Percentiles rank a stretch among this genome's conserved stretches.
Conservation (phyloP, 2,888 invertebrate species). For the Darwinula stevensoni region DNA sequence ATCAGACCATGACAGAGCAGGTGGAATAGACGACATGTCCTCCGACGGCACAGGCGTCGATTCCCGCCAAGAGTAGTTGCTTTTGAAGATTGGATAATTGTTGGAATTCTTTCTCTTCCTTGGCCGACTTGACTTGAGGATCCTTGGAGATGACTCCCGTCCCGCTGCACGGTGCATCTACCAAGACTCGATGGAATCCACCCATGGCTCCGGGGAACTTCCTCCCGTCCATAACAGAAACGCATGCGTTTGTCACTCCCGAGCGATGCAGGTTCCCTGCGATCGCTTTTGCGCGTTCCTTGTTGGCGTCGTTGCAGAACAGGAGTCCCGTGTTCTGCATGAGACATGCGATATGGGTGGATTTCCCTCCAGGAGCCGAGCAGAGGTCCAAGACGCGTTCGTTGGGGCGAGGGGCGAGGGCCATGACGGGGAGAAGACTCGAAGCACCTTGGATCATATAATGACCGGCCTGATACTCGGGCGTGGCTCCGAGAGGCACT, state of each 20-base stretch:
- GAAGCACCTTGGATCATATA: conserved; percentile 70
- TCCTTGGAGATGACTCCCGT: conserved; percentile 96
- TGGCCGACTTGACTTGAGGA: conserved; percentile 73
- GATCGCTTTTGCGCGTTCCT: conserved; percentile 60
- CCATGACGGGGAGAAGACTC: conserved; percentile 90
- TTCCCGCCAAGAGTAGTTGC: conserved; percentile 72
- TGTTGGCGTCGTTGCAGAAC: conserved; percentile 84
- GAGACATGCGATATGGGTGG: conserved; percentile 78
- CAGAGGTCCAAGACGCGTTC: conserved; percentile 88
- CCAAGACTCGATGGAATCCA: conserved; percentile 73
- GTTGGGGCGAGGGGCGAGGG: conserved; percentile 81
- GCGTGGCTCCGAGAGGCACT: conserved; percentile 90
- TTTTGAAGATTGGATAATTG: conserved; percentile 74
- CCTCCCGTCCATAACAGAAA: conserved; percentile 66
- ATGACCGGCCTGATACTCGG: conserved; percentile 93
- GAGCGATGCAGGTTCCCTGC: conserved; percentile 88
- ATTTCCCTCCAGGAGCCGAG: conserved; percentile 94
- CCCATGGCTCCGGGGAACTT: conserved; percentile 43
- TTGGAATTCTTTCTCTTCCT: conserved; percentile 64
- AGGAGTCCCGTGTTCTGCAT: conserved; percentile 95
- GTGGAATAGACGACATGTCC: conserved; percentile 95
- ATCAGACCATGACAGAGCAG: conserved; percentile 57
- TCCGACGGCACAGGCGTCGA: conserved; percentile 78
- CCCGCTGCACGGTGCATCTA: conserved; percentile 96
- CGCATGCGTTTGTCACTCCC: conserved; percentile 73